Percentiles rank a stretch among this genome's conserved stretches.
phyloP scores from a whole-genome alignment of 2,113 vertebrate species.

The Choloepus hoffmanni region DNA sequence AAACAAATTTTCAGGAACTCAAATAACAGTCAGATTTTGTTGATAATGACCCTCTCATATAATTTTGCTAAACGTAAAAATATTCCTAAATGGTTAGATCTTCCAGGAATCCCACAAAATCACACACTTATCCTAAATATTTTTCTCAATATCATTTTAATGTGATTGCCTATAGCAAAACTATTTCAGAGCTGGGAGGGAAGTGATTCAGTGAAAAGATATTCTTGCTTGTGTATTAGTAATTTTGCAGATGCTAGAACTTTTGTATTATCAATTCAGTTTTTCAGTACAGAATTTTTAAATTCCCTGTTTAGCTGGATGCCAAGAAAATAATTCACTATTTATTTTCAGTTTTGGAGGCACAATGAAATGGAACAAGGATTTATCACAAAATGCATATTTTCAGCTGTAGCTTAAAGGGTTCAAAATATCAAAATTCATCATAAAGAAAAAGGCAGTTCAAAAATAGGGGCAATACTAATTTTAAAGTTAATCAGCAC shows the following conservation, averaged over 20 bases:
- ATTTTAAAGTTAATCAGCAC: slow-evolving; percentile 52
- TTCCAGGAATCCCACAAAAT: neutral
- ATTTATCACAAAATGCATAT: neutral
- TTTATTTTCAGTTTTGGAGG: slow-evolving; percentile 12
- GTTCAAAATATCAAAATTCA: slow-evolving; percentile 56
- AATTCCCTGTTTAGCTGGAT: neutral
- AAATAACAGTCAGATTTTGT: neutral
- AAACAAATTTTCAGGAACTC: neutral
- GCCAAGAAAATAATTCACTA: neutral
- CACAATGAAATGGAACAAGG: neutral
- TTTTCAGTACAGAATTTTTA: neutral
- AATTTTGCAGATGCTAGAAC: neutral
- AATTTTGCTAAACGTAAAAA: neutral
- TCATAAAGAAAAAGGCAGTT: slow-evolving; percentile 32
- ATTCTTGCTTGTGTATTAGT: neutral
- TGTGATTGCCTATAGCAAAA: neutral
- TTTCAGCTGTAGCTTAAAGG: neutral
- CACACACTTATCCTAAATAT: neutral
- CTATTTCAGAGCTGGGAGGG: neutral
- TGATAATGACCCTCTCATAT: neutral
- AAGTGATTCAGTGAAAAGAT: neutral
- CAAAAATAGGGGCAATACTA: slow-evolving; percentile 6
- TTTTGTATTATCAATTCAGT: neutral
- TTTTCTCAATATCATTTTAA: neutral
- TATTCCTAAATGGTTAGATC: neutral